Percentiles rank a stretch among this genome's conserved stretches.
Evolutionary conservation across 1,140 invertebrate species (phyloP).

Genomic region (Micrasema longulum): DNA sequence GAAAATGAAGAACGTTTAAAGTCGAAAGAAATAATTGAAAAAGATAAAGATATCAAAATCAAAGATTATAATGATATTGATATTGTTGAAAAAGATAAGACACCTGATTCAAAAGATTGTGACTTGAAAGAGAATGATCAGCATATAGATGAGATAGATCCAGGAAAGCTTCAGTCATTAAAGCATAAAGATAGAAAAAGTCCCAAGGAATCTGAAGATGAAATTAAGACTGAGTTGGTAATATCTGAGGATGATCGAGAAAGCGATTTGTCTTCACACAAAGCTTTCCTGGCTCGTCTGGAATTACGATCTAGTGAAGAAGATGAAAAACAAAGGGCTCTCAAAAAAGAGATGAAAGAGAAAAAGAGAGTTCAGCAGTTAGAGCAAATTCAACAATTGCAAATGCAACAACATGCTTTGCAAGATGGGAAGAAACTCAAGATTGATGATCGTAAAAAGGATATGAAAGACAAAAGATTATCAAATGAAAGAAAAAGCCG

Average conservation of each 20-base stretch:
- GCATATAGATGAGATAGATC: no score
- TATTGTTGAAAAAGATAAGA: conserved; percentile 33
- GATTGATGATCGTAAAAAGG: conserved; percentile 66
- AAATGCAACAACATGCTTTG: conserved; percentile 64
- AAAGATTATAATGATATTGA: conserved; percentile 54
- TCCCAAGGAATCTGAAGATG: conserved; percentile 38
- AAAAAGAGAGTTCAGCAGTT: conserved; percentile 67
- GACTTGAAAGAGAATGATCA: neutral
- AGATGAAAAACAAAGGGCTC: conserved; percentile 68
- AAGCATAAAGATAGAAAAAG: conserved; percentile 47
- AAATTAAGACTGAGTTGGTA: conserved; percentile 32
- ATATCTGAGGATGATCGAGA: conserved; percentile 45
- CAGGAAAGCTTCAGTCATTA: conserved; percentile 20
- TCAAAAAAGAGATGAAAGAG: conserved; percentile 70
- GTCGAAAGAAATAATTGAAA: conserved; percentile 55
- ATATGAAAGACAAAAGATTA: conserved; percentile 65
- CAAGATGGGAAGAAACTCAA: conserved; percentile 66
- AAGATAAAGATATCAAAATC: conserved; percentile 56
- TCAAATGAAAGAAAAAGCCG: conserved; percentile 68
- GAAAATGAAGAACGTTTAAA: conserved; percentile 61
- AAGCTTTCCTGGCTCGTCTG: conserved; percentile 74
- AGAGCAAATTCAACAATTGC: conserved; percentile 67
- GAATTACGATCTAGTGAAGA: conserved; percentile 71
- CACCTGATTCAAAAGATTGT: conserved; percentile 42
- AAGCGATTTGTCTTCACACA: conserved; percentile 62